A percentile compares a stretch with the other conserved stretches of the same genome.
Conservation (phyloP, 2,113 vertebrate genomes). For the Trematocara marginatum region DNA sequence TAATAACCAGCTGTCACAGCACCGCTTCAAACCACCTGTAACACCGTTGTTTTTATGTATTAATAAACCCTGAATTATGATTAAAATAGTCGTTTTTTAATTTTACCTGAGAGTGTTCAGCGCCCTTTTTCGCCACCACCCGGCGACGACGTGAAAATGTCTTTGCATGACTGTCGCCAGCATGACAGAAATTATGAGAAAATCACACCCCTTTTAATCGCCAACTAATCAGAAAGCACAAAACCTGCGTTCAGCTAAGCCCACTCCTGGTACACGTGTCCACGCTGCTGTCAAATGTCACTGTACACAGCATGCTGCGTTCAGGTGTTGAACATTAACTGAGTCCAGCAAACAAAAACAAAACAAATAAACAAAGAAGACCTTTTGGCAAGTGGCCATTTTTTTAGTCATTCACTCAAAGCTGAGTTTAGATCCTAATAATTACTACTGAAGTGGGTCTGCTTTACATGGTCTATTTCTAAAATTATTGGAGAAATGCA, state of each 20-base stretch:
- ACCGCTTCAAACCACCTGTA: background rate
- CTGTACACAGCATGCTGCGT: background rate
- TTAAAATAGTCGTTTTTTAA: background rate
- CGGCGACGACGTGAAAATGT: background rate
- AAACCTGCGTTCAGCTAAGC: no score
- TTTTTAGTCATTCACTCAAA: background rate
- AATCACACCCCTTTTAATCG: constrained; percentile 41
- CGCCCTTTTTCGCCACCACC: background rate
- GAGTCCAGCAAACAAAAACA: background rate
- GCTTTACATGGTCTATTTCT: background rate
- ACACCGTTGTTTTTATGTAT: background rate
- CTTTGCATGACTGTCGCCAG: background rate
- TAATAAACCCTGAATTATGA: background rate
- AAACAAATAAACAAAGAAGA: background rate
- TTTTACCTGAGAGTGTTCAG: background rate
- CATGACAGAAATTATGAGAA: background rate
- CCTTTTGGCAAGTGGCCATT: background rate
- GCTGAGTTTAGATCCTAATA: background rate
- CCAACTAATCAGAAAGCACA: constrained; percentile 49
- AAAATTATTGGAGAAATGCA: background rate
- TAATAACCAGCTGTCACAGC: background rate
- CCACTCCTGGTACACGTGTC: background rate
- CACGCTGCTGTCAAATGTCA: background rate
- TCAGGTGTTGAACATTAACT: background rate
- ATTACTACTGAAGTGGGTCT: background rate